Conservation (phyloP, 2,113 vertebrate genomes). For the Gracilinanus agilis region DNA sequence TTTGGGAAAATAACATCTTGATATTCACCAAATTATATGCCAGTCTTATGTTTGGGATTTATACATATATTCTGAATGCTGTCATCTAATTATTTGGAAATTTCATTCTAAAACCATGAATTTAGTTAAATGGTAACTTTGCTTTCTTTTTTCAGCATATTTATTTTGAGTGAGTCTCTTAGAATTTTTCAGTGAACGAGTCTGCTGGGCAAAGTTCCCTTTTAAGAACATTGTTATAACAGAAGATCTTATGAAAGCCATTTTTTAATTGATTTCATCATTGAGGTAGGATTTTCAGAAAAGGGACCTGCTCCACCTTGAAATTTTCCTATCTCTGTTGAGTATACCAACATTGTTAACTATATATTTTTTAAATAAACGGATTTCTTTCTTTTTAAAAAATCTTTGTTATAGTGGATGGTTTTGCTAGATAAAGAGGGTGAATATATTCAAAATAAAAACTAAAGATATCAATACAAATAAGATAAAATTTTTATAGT, state of each 20-base stretch:
- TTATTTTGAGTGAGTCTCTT: conserved; percentile 22
- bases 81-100: conserved; percentile 66
- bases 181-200: not conserved
- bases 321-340: not conserved
- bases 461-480: not conserved
- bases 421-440: not conserved
- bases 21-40: conserved; percentile 63
- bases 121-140: conserved; percentile 29
- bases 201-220: not conserved
- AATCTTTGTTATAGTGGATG: not conserved
- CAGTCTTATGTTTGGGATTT: conserved; percentile 50
- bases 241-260: not conserved
- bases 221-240: not conserved
- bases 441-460: not conserved
- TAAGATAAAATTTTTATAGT: not conserved
- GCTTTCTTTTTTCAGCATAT: conserved; percentile 20
- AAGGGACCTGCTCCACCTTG: not conserved
- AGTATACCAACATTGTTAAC: not conserved
- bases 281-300: not conserved
- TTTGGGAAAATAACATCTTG: conserved; percentile 60
- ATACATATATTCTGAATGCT: conserved; percentile 51
- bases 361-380: not conserved
- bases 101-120: conserved; percentile 42
- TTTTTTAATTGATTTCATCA: not conserved
- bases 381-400: not conserved